Conservation (phyloP, 2,113 vertebrate species). For the Ahaetulla prasina region DNA sequence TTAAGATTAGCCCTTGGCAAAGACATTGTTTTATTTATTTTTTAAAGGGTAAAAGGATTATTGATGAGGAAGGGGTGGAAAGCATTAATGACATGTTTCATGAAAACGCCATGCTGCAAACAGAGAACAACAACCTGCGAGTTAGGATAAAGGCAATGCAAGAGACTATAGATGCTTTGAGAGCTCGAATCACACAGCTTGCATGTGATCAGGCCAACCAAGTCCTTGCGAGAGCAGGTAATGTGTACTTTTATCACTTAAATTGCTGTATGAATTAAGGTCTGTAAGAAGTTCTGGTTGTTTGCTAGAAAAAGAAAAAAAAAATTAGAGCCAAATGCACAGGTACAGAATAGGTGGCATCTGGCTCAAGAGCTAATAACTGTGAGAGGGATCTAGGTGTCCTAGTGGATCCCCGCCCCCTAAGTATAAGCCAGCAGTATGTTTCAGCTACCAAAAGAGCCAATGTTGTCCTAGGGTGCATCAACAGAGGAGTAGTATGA, state of each 20-base stretch:
- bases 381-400: background rate
- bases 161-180: conserved; percentile 87
- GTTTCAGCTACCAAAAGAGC: background rate
- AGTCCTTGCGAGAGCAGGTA: conserved; percentile 85
- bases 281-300: background rate
- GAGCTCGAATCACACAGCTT: conserved; percentile 84
- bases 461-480: background rate
- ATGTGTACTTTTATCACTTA: background rate
- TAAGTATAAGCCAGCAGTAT: background rate
- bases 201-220: conserved; percentile 90
- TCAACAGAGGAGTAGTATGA: background rate
- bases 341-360: too few species aligned
- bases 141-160: conserved; percentile 98
- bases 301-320: background rate
- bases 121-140: conserved; percentile 92
- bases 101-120: conserved; percentile 96
- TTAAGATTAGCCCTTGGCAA: background rate
- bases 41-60: conserved; percentile 88
- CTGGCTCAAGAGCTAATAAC: background rate
- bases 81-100: conserved; percentile 97
- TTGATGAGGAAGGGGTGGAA: conserved; percentile 92
- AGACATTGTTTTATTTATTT: background rate
- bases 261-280: background rate
- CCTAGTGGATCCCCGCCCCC: background rate
- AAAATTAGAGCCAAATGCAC: too few species aligned